Evolutionary conservation across 2,797 vertebrate genomes (phyloP), one percentile per base, ranked within the genome.

Genomic region (Poeciliopsis infans): DNA sequence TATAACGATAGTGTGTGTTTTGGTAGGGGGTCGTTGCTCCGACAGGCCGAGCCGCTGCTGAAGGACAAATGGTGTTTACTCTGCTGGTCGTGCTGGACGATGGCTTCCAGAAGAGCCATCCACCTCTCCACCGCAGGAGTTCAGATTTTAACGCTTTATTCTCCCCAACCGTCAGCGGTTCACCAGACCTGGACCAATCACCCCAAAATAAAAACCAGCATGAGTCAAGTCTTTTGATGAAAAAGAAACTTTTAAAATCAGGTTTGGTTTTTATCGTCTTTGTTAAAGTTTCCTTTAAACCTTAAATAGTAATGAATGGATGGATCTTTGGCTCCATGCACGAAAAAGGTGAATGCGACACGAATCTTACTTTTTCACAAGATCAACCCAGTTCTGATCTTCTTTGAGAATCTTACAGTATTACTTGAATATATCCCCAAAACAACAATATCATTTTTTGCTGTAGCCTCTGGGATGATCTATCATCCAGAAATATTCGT

Each of bases 1-100:
- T 86, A 70, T 92, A 92, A 93, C 90, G 88, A 82, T 76, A 78
- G 84, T 82, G 88, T 87, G 81, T 88, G 88, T 83, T 87, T 79
- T 72, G 78, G 79, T 55, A 72, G 83, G 81, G 79, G 89, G 91
- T 87, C 80, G 23, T 79, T 39, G 78, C 69, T 31, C 77, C 64
- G 78, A 86, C 84, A 75, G 78, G 77, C 83, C 77, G 75, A 74
- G 80, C 66, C 8, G 51, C 81, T 79, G 83, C 74, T 75, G 74
- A 87, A 83, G 86, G 85, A 87, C 85, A 18, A 79, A 76, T 72
- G 7, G 20, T 86, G 86, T 88, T 87, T 88, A 33, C 76, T 71
- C 81, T 77, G 72, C 8, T 72, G 66, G 66, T 79, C 80, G 31
- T 39, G 53, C 43, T 68, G 64, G 49, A 74, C 20, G 74, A 74